Conservation (phyloP, 1,140 invertebrate genomes). For the Phortica variegata region DNA sequence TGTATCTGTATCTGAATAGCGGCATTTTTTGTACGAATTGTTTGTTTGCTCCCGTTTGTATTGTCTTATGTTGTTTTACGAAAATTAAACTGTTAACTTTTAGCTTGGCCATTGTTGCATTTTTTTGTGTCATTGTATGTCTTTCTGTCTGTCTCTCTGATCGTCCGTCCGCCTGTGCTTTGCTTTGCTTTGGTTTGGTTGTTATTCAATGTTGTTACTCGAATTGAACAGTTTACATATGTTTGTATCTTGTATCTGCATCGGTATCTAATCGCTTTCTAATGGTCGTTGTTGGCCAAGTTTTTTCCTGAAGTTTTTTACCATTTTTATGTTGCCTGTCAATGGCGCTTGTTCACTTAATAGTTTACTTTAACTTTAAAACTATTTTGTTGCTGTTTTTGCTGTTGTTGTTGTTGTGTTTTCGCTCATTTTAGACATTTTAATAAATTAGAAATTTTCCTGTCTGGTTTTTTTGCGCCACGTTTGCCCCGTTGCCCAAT, state of each 20-base stretch:
- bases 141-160: no score
- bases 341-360: conserved; percentile 43
- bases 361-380: conserved; percentile 32
- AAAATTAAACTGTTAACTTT: conserved; percentile 55
- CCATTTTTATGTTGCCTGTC: conserved; percentile 49
- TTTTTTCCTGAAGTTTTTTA: conserved; percentile 7
- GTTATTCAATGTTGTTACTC: no score
- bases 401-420: conserved; percentile 8
- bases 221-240: no score
- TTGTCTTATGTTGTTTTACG: conserved; percentile 23
- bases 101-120: conserved; percentile 48
- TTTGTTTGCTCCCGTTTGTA: conserved; percentile 12
- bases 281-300: conserved; percentile 35
- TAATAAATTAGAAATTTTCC: conserved; percentile 48
- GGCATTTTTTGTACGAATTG: conserved; percentile 25
- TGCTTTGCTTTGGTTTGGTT: no score
- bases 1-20: no score
- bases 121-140: no score
- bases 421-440: conserved; percentile 37
- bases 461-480: conserved; percentile 6
- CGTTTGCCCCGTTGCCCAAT: no score
- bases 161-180: no score
- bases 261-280: conserved; percentile 55
- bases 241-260: conserved; percentile 36
- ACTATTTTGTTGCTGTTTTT: background rate